These are phyloP conservation scores for Ctenicera cuprea DNA, from an alignment of 2,888 invertebrate species.

Conservation along the genomic window DNA sequence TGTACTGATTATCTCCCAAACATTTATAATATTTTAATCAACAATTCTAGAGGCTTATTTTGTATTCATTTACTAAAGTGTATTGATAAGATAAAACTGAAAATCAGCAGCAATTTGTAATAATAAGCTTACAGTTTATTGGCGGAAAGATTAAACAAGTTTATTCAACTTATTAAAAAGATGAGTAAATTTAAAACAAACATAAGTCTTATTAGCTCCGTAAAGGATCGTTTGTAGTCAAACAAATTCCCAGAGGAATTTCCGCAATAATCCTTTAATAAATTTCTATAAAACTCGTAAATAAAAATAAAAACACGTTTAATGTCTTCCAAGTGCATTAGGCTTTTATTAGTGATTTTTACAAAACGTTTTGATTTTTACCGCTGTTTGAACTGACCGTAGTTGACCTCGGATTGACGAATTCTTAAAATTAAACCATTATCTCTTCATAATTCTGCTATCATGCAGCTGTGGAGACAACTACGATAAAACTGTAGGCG, in stretches of 20 bases:
- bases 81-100: constrained; percentile 1
- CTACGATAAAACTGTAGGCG: no score
- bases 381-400: background rate
- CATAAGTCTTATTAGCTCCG: constrained; percentile 24
- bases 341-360: background rate
- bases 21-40: no score
- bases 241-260: constrained; percentile 23
- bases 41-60: no score
- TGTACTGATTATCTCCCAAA: no score
- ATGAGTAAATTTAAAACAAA: constrained; percentile 23
- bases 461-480: no score
- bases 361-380: background rate
- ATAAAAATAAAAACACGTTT: constrained; percentile 1
- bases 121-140: constrained; percentile 27
- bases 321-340: constrained; percentile 4
- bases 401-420: background rate
- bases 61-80: background rate
- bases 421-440: no score
- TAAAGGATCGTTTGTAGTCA: constrained; percentile 14
- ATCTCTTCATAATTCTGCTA: no score
- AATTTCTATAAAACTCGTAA: background rate
- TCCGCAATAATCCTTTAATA: constrained; percentile 9
- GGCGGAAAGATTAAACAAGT: constrained; percentile 35
- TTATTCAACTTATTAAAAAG: constrained; percentile 25
- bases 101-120: constrained; percentile 21